Conservation (phyloP, 2,797 vertebrate species). For the Paramormyrops hopkinsi region DNA sequence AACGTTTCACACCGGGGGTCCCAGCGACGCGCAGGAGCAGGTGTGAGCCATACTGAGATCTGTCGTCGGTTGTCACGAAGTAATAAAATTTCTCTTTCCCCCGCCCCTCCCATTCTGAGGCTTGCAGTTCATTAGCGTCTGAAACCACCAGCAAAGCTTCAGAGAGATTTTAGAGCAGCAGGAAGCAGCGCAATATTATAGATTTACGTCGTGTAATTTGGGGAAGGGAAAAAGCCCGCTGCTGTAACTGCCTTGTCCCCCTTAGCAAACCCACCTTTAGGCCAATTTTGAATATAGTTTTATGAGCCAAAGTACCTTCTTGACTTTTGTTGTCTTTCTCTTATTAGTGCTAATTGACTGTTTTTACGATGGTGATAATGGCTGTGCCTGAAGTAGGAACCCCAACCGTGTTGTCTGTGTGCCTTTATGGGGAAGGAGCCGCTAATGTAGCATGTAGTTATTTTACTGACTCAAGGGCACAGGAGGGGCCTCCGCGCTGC, state of each 20-base stretch:
- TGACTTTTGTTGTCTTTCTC: background rate
- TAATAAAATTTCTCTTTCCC: background rate
- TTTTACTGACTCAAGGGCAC: background rate
- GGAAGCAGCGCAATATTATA: background rate
- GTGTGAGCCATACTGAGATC: background rate
- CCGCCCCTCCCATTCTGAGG: background rate
- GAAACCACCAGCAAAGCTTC: background rate
- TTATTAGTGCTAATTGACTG: background rate
- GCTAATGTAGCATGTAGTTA: background rate
- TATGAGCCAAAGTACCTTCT: background rate
- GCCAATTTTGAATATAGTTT: background rate
- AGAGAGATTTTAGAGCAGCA: background rate
- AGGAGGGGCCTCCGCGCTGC: background rate
- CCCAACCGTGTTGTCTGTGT: background rate
- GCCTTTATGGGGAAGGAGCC: background rate
- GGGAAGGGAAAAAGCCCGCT: background rate
- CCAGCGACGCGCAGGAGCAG: background rate
- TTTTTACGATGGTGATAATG: background rate
- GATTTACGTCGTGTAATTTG: background rate
- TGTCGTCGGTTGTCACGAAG: background rate
- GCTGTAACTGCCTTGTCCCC: background rate
- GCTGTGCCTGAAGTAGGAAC: background rate
- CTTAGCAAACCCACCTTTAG: background rate
- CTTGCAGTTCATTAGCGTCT: background rate
- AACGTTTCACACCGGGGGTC: background rate